phyloP scores from a whole-genome alignment of 2,888 invertebrate species.

The Drosophila mimica region DNA sequence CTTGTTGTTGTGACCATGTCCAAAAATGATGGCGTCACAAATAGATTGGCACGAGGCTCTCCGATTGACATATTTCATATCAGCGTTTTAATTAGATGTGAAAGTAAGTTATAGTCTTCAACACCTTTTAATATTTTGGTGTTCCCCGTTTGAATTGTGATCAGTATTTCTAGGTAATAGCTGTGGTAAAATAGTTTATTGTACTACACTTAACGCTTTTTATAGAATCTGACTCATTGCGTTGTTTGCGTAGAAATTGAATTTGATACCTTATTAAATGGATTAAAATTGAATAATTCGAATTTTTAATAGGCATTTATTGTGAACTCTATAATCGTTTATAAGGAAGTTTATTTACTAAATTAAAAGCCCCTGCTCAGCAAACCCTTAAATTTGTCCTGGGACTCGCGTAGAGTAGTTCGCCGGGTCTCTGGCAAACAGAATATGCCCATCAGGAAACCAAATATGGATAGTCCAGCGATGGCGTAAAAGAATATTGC shows the following conservation, averaged over 20 bases:
- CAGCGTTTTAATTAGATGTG: background rate
- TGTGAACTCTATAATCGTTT: background rate
- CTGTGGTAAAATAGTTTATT: background rate
- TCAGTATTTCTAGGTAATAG: background rate
- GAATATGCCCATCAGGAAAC: slow-evolving; percentile 50
- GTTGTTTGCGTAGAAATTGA: background rate
- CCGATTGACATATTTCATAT: background rate
- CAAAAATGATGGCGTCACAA: background rate
- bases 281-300: background rate
- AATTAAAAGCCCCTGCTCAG: slow-evolving; percentile 37
- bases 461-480: slow-evolving; percentile 61
- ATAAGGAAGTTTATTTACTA: background rate
- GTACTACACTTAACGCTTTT: background rate
- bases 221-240: slow-evolving; percentile 5
- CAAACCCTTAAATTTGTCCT: slow-evolving; percentile 56
- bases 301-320: background rate
- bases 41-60: background rate
- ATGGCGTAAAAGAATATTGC: slow-evolving; percentile 58
- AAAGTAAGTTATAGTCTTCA: slow-evolving; percentile 8
- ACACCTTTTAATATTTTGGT: background rate
- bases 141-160: background rate
- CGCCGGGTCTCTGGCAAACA: slow-evolving; percentile 77
- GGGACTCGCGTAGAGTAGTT: slow-evolving; percentile 65
- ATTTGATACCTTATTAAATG: background rate
- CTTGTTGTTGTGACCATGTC: background rate